These are phyloP conservation scores for Pavo muticus DNA, from an alignment of 2,113 vertebrate species.

Conservation along the genomic window DNA sequence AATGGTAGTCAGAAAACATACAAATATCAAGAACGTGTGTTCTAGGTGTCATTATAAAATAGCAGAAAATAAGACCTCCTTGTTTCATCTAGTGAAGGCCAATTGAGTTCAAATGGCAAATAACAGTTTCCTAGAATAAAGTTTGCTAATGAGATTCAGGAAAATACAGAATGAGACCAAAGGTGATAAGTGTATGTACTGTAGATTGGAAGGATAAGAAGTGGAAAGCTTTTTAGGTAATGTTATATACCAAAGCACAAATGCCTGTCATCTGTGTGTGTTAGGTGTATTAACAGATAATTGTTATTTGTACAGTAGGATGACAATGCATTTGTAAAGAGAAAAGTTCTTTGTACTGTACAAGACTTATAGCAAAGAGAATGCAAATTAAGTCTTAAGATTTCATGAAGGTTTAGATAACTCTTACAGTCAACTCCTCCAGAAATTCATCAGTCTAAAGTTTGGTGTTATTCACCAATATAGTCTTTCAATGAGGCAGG, in stretches of 20 bases:
- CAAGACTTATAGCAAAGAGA: background rate
- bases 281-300: background rate
- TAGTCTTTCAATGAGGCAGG: background rate
- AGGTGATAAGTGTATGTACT: background rate
- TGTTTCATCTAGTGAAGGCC: background rate
- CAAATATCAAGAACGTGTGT: background rate
- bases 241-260: background rate
- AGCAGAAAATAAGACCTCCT: background rate
- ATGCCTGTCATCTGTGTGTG: background rate
- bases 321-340: background rate
- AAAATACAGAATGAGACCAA: background rate
- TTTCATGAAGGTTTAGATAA: background rate
- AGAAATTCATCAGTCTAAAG: background rate
- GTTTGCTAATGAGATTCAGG: constrained; percentile 5
- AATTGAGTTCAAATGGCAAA: constrained; percentile 19
- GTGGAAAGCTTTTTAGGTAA: background rate
- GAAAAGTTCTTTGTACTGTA: background rate
- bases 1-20: background rate
- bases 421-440: background rate
- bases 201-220: background rate
- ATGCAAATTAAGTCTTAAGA: background rate
- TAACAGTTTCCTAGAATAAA: constrained; percentile 21
- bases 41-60: background rate
- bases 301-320: background rate
- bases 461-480: background rate